Conservation (phyloP, 92 coral and sea anemone species). For the Desmophyllum pertusum region DNA sequence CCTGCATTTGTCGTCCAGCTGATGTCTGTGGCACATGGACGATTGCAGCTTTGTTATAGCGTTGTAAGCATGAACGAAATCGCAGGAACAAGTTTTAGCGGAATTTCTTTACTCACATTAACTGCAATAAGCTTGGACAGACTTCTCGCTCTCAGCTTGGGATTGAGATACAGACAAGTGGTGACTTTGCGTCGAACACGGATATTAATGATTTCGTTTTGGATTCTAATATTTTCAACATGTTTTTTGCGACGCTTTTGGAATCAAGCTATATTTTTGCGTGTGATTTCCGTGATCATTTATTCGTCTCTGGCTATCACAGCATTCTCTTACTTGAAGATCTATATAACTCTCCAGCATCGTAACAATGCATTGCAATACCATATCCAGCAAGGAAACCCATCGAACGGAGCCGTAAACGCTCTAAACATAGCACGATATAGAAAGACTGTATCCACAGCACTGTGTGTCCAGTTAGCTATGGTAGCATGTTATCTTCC, state of each 20-base stretch:
- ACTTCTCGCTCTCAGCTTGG: constrained; percentile 2
- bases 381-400: neutral
- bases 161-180: neutral
- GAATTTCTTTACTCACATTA: constrained; percentile 2
- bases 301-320: neutral
- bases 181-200: constrained; percentile 5
- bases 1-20: constrained; percentile 1
- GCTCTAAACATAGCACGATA: constrained; percentile 4
- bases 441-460: constrained; percentile 15
- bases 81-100: neutral
- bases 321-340: neutral
- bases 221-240: neutral
- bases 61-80: neutral
- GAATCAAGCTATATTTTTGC: neutral
- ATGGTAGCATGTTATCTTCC: constrained; percentile 10
- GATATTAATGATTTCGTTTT: neutral
- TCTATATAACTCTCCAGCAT: neutral
- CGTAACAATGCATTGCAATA: neutral
- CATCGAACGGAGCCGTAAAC: neutral
- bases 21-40: neutral
- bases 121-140: constrained; percentile 16
- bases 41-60: neutral
- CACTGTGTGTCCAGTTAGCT: neutral
- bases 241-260: neutral
- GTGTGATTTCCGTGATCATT: neutral